A percentile compares a stretch with the other conserved stretches of the same genome.
Conservation (phyloP, 2,888 invertebrate species). For the Sisyra nigra region DNA sequence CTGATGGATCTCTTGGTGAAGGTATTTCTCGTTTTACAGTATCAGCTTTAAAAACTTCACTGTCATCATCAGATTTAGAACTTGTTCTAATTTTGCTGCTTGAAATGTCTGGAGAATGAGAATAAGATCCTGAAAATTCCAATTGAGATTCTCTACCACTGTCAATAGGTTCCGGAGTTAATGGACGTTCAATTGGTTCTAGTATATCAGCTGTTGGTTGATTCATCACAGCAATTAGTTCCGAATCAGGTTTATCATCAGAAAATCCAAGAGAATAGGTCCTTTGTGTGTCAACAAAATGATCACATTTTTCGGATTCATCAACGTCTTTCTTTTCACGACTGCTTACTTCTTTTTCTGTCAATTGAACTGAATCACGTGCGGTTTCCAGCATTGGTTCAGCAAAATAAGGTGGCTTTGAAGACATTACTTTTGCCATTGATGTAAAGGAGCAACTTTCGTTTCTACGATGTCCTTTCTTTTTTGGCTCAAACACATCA, state of each 20-base stretch:
- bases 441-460: conserved; percentile 31
- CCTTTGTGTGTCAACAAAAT: conserved; percentile 24
- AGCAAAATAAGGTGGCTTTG: not conserved
- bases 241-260: conserved; percentile 26
- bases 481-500: conserved; percentile 22
- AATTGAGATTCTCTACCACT: conserved; percentile 26
- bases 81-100: conserved; percentile 12
- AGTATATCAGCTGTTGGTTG: conserved; percentile 24
- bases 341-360: conserved; percentile 27
- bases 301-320: conserved; percentile 26
- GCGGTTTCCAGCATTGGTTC: conserved; percentile 18
- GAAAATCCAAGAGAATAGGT: conserved; percentile 25
- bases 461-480: conserved; percentile 35
- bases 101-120: conserved; percentile 20
- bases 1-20: conserved; percentile 20
- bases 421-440: conserved; percentile 13
- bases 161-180: conserved; percentile 31
- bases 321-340: conserved; percentile 28
- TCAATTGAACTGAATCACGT: conserved; percentile 24
- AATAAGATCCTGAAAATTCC: conserved; percentile 26
- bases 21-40: conserved; percentile 14
- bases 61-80: conserved; percentile 25
- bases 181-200: conserved; percentile 33
- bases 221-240: conserved; percentile 24
- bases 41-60: conserved; percentile 24